Conservation (phyloP, 2,888 invertebrate genomes). For the Lasioglossum marginatum region DNA sequence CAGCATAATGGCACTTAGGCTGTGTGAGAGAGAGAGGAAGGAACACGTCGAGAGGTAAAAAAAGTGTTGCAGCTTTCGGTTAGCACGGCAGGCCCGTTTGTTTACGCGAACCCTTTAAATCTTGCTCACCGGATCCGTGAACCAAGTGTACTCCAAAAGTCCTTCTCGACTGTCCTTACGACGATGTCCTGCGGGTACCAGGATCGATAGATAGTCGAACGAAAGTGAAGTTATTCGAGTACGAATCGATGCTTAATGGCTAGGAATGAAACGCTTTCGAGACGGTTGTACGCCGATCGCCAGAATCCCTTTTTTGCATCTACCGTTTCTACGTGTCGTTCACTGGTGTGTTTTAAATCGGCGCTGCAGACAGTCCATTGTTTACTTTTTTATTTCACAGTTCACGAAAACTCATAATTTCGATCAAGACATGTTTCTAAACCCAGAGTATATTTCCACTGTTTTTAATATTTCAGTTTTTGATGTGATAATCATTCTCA, state of each 20-base stretch:
- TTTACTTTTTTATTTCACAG: not conserved
- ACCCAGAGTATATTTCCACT: not conserved
- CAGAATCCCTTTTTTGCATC: not conserved
- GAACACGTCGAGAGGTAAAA: constrained; percentile 53
- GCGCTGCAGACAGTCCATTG: not conserved
- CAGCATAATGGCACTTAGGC: constrained; percentile 82
- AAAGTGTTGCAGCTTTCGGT: constrained; percentile 78
- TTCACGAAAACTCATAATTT: not conserved
- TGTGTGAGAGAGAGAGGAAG: constrained; percentile 59
- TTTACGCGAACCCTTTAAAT: constrained; percentile 69
- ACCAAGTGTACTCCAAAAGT: constrained; percentile 46
- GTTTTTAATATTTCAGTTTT: not conserved
- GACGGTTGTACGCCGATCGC: not conserved
- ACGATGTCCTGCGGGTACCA: constrained; percentile 56
- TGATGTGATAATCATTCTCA: not conserved
- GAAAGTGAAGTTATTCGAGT: constrained; percentile 44
- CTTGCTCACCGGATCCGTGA: constrained; percentile 47
- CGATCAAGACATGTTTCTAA: not conserved
- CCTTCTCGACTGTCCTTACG: constrained; percentile 13
- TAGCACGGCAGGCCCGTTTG: constrained; percentile 63
- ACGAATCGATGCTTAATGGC: constrained; percentile 32
- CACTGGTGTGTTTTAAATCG: not conserved
- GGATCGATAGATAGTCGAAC: constrained; percentile 33
- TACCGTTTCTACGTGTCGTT: not conserved
- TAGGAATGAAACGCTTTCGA: constrained; percentile 14